Percentiles rank a stretch among this genome's conserved stretches.
Evolutionary conservation across 2,888 invertebrate species (phyloP).

Genomic region (Sisyra nigra): DNA sequence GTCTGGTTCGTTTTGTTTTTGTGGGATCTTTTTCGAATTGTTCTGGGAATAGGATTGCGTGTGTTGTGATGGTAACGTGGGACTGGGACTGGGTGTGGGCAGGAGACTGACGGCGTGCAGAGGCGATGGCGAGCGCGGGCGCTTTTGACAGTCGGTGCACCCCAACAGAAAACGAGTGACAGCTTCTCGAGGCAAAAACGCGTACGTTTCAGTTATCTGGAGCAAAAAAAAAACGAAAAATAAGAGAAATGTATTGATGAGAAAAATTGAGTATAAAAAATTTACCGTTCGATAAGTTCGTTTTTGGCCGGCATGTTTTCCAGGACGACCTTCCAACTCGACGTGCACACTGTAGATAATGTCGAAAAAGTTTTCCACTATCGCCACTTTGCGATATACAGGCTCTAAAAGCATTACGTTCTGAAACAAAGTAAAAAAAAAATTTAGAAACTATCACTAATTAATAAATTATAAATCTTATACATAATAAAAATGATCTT

Average conservation of each 20-base stretch:
- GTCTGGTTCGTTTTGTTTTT: conserved; percentile 18
- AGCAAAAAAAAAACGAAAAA: conserved; percentile 20
- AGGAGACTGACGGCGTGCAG: conserved; percentile 21
- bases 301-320: conserved; percentile 95
- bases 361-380: conserved; percentile 95
- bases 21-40: conserved; percentile 7
- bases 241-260: neutral
- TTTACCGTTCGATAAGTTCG: conserved; percentile 89
- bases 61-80: conserved; percentile 8
- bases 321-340: conserved; percentile 78
- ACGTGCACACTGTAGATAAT: conserved; percentile 94
- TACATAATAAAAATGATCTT: no score
- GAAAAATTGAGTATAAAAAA: conserved; percentile 13
- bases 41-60: conserved; percentile 1
- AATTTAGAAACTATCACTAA: no score
- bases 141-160: conserved; percentile 82
- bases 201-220: conserved; percentile 93
- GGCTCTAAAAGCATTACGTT: conserved; percentile 14
- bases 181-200: conserved; percentile 88
- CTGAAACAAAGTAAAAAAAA: conserved; percentile 11
- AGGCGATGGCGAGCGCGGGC: conserved; percentile 49
- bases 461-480: no score
- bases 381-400: conserved; percentile 74
- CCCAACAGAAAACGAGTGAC: conserved; percentile 91
- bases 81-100: conserved; percentile 32